A percentile compares a stretch with the other conserved stretches of the same genome.
phyloP scores from a whole-genome alignment of 2,113 vertebrate species.

The Telmatochromis brichardi region DNA sequence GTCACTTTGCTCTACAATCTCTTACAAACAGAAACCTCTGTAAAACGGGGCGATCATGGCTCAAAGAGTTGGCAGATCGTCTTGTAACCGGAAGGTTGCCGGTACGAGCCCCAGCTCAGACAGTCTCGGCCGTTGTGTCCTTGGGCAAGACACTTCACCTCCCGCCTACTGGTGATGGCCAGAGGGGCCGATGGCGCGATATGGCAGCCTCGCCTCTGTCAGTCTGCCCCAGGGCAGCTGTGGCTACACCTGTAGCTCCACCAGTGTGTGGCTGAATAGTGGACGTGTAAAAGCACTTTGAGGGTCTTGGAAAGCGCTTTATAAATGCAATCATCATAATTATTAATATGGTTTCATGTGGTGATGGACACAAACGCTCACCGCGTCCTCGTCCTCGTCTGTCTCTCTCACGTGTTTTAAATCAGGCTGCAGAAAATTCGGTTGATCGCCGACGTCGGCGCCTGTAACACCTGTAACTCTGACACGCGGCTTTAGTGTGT shows the following conservation, averaged over 20 bases:
- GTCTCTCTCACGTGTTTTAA: not conserved
- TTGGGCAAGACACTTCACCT: not conserved
- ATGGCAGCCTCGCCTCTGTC: fast-evolving
- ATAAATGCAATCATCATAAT: not conserved
- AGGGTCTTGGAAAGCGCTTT: fast-evolving
- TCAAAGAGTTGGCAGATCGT: fast-evolving
- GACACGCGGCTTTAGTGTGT: not conserved
- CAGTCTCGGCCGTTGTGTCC: not conserved
- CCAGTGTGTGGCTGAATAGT: no score
- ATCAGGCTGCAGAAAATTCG: not conserved
- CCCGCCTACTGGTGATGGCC: fast-evolving
- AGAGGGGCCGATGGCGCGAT: fast-evolving
- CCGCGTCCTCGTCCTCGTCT: not conserved
- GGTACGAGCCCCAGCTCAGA: fast-evolving
- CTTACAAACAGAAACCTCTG: not conserved
- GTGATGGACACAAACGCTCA: not conserved
- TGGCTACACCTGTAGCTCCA: fast-evolving
- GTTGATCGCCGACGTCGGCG: fast-evolving
- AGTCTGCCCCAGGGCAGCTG: not conserved
- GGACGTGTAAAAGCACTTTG: no score
- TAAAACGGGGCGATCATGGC: fast-evolving
- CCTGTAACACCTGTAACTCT: not conserved
- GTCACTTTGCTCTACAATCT: not conserved
- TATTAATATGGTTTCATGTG: not conserved
- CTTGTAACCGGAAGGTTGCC: not conserved